Conservation (phyloP, 2,888 invertebrate genomes). For the Camptogramma bilineatum region DNA sequence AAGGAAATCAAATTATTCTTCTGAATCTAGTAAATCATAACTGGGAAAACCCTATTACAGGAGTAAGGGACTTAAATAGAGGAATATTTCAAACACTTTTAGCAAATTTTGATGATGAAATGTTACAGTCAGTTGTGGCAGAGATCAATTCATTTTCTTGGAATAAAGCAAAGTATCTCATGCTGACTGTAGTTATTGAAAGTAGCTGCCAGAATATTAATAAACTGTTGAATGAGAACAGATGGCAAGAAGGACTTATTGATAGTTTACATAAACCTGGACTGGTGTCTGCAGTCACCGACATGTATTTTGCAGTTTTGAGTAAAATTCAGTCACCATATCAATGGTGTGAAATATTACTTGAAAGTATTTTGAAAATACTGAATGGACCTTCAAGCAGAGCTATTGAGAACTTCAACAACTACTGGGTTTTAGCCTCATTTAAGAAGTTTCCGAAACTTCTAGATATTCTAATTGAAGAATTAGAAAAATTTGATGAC, state of each 20-base stretch:
- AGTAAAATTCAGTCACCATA: conserved; percentile 67
- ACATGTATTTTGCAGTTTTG: conserved; percentile 83
- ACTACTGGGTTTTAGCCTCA: conserved; percentile 81
- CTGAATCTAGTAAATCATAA: conserved; percentile 84
- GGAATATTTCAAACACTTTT: conserved; percentile 75
- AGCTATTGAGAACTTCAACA: conserved; percentile 74
- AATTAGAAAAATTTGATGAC: conserved; percentile 50
- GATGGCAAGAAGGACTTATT: conserved; percentile 68
- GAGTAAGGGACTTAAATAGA: conserved; percentile 83
- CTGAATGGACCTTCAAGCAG: conserved; percentile 58
- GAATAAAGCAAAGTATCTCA: conserved; percentile 86
- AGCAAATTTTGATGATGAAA: conserved; percentile 52
- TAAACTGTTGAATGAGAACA: conserved; percentile 40
- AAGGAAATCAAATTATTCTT: conserved; percentile 67
- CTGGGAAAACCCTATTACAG: conserved; percentile 86
- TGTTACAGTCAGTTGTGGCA: conserved; percentile 55
- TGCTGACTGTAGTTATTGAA: conserved; percentile 81
- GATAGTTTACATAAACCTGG: conserved; percentile 80
- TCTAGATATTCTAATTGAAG: conserved; percentile 53
- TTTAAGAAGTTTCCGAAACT: conserved; percentile 74
- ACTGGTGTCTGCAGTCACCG: conserved; percentile 86
- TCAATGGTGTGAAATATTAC: conserved; percentile 78
- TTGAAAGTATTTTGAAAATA: conserved; percentile 55
- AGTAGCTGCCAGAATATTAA: conserved; percentile 45
- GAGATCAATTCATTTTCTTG: conserved; percentile 81